Evolutionary conservation across 2,113 vertebrate species (phyloP).

Genomic region (Rafetus swinhoei): DNA sequence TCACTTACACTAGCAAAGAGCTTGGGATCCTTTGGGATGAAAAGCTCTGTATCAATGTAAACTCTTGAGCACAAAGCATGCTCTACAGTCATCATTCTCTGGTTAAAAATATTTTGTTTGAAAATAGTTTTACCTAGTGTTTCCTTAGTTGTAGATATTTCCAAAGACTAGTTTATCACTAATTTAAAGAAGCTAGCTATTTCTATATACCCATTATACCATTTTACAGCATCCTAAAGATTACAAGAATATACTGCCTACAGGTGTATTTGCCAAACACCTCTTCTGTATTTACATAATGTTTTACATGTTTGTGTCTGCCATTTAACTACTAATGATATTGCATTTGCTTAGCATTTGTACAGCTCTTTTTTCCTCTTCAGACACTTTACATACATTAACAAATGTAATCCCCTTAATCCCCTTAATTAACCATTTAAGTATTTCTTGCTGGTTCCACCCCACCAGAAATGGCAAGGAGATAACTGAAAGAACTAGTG

Average conservation of each 20-base stretch:
- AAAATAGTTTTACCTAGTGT: background rate
- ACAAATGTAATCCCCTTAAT: slow-evolving; percentile 9
- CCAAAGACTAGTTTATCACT: background rate
- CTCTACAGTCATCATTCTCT: background rate
- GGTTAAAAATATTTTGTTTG: background rate
- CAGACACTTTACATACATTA: background rate
- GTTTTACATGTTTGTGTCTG: background rate
- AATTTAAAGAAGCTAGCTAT: background rate
- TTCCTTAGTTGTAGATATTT: background rate
- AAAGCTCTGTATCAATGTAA: background rate
- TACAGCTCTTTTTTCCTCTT: background rate
- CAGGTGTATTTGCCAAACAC: background rate
- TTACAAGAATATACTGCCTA: background rate
- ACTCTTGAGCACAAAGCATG: background rate
- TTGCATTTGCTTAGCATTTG: background rate
- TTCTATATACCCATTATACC: background rate
- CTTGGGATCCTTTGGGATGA: background rate
- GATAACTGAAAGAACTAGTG: background rate
- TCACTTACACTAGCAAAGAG: background rate
- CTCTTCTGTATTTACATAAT: background rate
- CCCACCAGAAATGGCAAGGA: background rate
- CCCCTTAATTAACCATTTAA: background rate
- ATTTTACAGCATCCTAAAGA: background rate
- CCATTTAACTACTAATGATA: background rate
- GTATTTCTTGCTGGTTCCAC: background rate